phyloP scores from a whole-genome alignment of 1,140 invertebrate species.

The Caenorhabditis remanei region DNA sequence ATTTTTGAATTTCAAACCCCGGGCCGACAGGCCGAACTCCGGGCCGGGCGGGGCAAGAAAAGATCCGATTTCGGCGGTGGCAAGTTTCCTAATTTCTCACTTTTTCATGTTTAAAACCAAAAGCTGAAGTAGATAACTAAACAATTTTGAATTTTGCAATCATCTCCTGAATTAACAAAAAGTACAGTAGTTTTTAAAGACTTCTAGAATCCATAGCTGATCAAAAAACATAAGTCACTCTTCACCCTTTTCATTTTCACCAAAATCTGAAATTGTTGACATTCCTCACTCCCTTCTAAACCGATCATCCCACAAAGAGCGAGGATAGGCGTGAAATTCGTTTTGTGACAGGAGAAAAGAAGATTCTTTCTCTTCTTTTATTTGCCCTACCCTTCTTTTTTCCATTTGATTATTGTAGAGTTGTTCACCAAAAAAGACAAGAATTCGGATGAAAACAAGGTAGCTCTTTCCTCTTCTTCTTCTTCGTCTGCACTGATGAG shows the following conservation, averaged over 20 bases:
- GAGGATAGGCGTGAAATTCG: neutral
- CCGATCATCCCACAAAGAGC: neutral
- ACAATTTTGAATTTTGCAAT: no score
- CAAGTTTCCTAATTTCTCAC: no score
- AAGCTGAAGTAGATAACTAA: no score
- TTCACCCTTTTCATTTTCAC: neutral
- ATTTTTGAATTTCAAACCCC: no score
- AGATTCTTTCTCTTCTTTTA: neutral
- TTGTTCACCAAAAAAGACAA: neutral
- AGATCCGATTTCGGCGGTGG: no score
- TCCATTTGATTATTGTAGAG: slow-evolving; percentile 15
- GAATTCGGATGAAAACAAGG: neutral
- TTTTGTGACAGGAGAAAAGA: neutral
- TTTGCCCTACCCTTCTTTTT: neutral
- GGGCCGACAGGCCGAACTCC: no score
- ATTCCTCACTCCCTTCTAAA: neutral
- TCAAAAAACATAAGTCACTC: neutral
- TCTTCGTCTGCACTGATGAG: neutral
- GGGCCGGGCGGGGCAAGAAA: no score
- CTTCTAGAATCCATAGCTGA: no score
- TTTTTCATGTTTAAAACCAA: no score
- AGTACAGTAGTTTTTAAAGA: no score
- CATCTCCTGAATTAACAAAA: no score
- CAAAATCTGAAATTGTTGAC: slow-evolving; percentile 7
- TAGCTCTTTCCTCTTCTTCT: neutral